Conservation (phyloP, 2,888 invertebrate species). For the Resseliella maxima region DNA sequence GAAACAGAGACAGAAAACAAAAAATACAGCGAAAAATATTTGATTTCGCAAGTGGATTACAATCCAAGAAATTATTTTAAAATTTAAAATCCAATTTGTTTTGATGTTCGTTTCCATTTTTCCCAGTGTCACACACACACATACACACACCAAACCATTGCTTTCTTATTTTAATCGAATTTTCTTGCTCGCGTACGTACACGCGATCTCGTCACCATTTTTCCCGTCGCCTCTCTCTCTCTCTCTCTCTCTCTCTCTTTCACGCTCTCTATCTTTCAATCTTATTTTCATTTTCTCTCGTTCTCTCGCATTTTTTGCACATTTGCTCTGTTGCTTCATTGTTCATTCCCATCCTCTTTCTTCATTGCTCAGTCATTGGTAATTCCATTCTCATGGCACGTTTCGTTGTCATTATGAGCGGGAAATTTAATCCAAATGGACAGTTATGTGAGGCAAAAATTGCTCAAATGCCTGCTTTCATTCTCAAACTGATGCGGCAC, state of each 20-base stretch:
- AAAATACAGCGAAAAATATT: no score
- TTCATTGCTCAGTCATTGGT: no score
- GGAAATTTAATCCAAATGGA: slow-evolving; percentile 17
- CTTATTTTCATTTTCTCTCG: no score
- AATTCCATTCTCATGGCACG: no score
- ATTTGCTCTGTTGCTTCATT: no score
- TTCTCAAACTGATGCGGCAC: neutral
- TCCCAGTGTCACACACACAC: neutral
- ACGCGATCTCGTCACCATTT: no score
- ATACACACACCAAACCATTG: neutral
- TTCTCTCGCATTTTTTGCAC: no score
- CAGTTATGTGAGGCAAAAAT: neutral
- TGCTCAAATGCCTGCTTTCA: neutral
- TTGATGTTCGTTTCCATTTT: slow-evolving; percentile 22
- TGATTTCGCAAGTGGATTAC: slow-evolving; percentile 42
- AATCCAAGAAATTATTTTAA: slow-evolving; percentile 49
- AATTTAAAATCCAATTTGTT: slow-evolving; percentile 53
- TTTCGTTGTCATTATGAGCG: no score
- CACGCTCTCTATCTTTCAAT: no score
- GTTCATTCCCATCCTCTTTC: no score
- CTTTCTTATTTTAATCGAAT: slow-evolving; percentile 38
- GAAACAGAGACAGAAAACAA: no score
- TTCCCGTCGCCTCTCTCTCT: neutral
- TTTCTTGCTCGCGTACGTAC: neutral
- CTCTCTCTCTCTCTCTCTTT: neutral